Base-by-base conservation (phyloP, 64 coral and sea anemone genomes). In the Montipora sp. region DNA sequence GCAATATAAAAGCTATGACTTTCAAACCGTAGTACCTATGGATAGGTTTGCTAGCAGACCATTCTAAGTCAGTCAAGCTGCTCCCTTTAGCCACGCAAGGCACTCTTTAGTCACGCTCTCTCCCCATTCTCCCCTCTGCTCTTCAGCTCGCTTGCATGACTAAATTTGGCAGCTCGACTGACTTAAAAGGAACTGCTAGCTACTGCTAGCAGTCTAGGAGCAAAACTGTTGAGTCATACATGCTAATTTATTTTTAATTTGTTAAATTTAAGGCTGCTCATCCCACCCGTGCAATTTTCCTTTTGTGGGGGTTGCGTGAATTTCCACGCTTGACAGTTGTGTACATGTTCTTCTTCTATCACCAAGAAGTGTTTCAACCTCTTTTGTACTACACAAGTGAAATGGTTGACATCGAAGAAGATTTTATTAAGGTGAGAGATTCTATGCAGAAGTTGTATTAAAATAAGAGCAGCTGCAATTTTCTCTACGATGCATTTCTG, bases 251-350 rank as follows among this genome's bases (percentile, higher is more conserved):
- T 23, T 71, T 23, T 48, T 49, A 2, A 15, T 12, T 49, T 27
- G 19, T n/a, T 45, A 67, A 36, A 63, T 87, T 91, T 6, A 5
- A 97, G 95, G 77, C 70, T 51, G 92, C 89, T 51, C 87, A 88
- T 75, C 92, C 92, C 71, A 47, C 49, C 19, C 83, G 83, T 48
- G 75, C 87, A 44, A 75, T 94, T 12, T 91, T 97, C 94, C 78
- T 97, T 7, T 50, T 97, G 24, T 97, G 95, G 95, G 95, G 95
- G 72, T 89, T 97, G 7, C 95, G 95, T 3, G 95, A 97, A 60
- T 97, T 91, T 92, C 95, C 95, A 83, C 90, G 95, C 48, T 49
- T 89, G 7, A 97, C 95, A 79, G 71, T 89, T 13, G 9, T 70
- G 0, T 97, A 91, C 77, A 83, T 77, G 48, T 94, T 88, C 78